Evolutionary conservation across 2,888 invertebrate species (phyloP).

Genomic region (Meganola albula): DNA sequence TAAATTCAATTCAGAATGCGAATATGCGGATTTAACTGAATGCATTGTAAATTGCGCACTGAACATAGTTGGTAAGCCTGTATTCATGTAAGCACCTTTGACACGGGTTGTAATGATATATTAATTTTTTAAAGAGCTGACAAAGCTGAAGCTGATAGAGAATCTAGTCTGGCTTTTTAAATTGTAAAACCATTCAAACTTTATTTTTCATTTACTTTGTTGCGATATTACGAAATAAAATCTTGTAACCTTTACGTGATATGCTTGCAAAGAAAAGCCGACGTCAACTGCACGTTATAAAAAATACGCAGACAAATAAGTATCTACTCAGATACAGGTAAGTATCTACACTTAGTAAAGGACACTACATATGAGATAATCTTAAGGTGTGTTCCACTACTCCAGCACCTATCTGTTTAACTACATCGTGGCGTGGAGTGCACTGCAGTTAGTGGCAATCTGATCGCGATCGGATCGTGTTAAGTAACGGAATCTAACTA

Average conservation of each 20-base stretch:
- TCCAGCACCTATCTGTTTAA: conserved; percentile 33
- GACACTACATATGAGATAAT: background rate
- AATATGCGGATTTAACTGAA: conserved; percentile 27
- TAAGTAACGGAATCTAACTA: conserved; percentile 70
- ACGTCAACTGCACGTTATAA: conserved; percentile 30
- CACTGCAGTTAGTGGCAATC: conserved; percentile 43
- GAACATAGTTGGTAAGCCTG: background rate
- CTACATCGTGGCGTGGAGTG: conserved; percentile 31
- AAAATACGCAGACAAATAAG: no score
- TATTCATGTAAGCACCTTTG: no score
- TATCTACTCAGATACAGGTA: background rate
- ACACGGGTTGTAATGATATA: no score
- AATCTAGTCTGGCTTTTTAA: no score
- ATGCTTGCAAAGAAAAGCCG: no score
- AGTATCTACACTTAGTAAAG: background rate
- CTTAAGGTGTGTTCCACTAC: conserved; percentile 37
- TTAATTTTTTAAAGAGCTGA: no score
- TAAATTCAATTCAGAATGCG: conserved; percentile 31
- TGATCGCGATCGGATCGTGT: conserved; percentile 55
- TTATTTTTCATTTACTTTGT: no score
- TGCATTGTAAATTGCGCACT: conserved; percentile 21
- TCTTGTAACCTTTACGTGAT: no score
- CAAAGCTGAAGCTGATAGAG: no score
- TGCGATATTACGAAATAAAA: no score
- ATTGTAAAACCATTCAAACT: no score